Evolutionary conservation across 2,888 invertebrate species (phyloP), one percentile per base, ranked within the genome.

Genomic region (Penaeus monodon): DNA sequence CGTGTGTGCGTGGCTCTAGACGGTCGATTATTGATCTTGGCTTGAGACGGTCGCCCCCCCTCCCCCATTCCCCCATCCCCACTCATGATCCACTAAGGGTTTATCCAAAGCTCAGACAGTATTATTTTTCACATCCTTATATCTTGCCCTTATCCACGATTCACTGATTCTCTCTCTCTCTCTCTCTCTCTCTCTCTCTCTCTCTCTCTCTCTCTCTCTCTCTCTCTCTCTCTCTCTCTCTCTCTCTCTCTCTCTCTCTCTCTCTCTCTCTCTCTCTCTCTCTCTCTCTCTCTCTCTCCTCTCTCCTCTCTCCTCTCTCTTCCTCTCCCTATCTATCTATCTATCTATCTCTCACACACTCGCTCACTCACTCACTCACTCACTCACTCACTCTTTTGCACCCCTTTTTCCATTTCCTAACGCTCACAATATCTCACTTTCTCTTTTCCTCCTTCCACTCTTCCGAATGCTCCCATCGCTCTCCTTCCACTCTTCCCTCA

Each of bases 1-100:
- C 33, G 70, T 70, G 70, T 70, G 70, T 70, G 70, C 33, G 70
- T 70, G 70, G 33, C 57, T 57, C 57, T 57, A 57, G 57, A 57
- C 57, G 57, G 57, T 57, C 57, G 57, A 57, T 57, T 57, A 57
- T 57, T 57, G 57, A 57, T 57, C 57, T 57, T 57, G 57, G 57
- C 57, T 57, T 57, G 57, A 57, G 57, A 70, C 33, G 70, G 14
- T 70, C 70, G 70, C 70, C 20, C 70, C 33, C 70, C 70, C 70
- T 1, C 70, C 70, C 33, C 20, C 33, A 0, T 22, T 22, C 20
- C 33, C 70, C 70, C 70, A 27, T 24, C 70, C 70, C 14, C n/a
- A 29, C 27, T 27, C 33, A 70, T 70, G n/a, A 27, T 33, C 33
- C 70, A 29, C 33, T 33, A 70, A 29, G n/a, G 27, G 27, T 70